phyloP scores from a whole-genome alignment of 2,113 vertebrate species.

The Neofelis nebulosa region DNA sequence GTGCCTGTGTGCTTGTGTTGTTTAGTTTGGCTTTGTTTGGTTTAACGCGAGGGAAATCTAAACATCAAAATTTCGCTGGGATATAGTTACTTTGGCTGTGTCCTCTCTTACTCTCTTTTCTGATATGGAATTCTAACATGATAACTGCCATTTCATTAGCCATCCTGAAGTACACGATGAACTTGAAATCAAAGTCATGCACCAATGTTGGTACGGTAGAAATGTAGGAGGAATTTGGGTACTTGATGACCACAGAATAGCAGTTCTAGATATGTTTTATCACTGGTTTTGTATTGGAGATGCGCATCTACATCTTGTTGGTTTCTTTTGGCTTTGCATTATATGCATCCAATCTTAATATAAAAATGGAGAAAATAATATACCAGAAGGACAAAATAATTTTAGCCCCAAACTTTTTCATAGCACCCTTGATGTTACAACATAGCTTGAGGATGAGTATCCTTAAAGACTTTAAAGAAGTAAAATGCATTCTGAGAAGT shows the following conservation, averaged over 20 bases:
- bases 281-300: not conserved
- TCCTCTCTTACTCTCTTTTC: not conserved
- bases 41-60: not conserved
- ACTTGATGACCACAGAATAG: not conserved
- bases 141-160: not conserved
- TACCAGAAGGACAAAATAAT: not conserved
- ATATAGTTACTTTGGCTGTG: not conserved
- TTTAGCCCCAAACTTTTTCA: not conserved
- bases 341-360: not conserved
- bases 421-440: not conserved
- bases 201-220: not conserved
- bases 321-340: not conserved
- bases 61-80: not conserved
- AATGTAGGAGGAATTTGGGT: not conserved
- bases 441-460: not conserved
- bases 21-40: not conserved
- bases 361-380: not conserved
- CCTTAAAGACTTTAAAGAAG: not conserved
- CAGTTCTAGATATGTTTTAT: not conserved
- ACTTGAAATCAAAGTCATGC: not conserved
- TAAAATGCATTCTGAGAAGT: not conserved
- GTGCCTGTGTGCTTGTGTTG: rapidly evolving
- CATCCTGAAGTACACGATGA: not conserved
- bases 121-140: not conserved
- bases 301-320: not conserved